These are phyloP conservation scores for Alcis repandata DNA, from an alignment of 2,888 invertebrate species.

Conservation along the genomic window DNA sequence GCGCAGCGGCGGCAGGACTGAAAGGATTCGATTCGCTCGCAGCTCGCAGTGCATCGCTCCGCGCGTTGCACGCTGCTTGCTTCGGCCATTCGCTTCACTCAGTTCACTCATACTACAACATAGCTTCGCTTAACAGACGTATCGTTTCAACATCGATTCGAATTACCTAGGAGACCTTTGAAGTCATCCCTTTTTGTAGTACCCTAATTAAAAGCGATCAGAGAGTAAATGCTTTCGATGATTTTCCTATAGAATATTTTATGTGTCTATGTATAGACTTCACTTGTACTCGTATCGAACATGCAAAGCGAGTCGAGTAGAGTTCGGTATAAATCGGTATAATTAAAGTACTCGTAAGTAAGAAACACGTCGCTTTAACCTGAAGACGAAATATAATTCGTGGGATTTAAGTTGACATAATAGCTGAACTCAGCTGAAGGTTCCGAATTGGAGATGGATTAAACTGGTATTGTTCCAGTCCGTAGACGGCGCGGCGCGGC, in stretches of 20 bases:
- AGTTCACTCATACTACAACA: neutral
- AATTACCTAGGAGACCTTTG: neutral
- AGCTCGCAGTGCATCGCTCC: slow-evolving; percentile 20
- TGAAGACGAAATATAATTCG: neutral
- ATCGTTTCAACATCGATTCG: neutral
- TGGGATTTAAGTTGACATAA: neutral
- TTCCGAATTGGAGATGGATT: neutral
- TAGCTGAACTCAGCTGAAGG: neutral
- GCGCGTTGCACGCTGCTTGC: neutral
- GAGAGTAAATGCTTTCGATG: too few species aligned
- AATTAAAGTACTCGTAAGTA: neutral
- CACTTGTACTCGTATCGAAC: too few species aligned
- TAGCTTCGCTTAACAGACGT: neutral
- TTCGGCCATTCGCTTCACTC: neutral
- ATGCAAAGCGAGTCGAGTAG: too few species aligned
- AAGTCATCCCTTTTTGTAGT: slow-evolving; percentile 11
- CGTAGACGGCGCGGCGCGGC: neutral
- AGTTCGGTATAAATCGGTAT: too few species aligned
- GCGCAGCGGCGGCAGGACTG: slow-evolving; percentile 16
- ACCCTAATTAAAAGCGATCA: neutral
- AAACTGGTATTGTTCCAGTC: neutral
- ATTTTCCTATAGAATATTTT: neutral
- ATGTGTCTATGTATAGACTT: neutral
- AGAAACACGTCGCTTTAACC: neutral
- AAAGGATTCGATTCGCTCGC: slow-evolving; percentile 40